Percentiles rank a stretch among this genome's conserved stretches.
Evolutionary conservation across 2,888 invertebrate species (phyloP).

Genomic region (Chrysotoxum bicinctum): DNA sequence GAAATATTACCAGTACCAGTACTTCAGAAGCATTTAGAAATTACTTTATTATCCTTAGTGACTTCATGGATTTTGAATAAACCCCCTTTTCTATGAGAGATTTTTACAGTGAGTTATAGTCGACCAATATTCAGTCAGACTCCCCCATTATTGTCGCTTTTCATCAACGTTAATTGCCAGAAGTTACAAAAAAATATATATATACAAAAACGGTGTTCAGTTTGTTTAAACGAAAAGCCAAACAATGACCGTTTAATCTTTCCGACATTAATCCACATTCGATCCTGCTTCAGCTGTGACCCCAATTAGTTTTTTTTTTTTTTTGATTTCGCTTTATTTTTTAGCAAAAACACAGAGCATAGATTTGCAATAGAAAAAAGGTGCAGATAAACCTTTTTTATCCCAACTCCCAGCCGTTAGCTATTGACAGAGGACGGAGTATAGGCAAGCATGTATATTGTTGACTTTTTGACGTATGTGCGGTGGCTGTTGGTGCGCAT

Average conservation of each 20-base stretch:
- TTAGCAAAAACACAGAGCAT: slow-evolving; percentile 1
- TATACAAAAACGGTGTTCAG: slow-evolving; percentile 2
- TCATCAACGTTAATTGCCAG: neutral
- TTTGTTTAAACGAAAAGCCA: neutral
- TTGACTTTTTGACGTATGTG: slow-evolving; percentile 52
- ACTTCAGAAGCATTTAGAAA: no score
- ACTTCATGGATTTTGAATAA: neutral
- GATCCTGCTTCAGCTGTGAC: slow-evolving; percentile 37
- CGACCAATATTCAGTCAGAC: neutral
- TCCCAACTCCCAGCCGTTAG: slow-evolving; percentile 43
- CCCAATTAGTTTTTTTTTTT: slow-evolving; percentile 35
- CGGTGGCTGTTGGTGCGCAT: slow-evolving; percentile 25
- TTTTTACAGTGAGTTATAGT: neutral
- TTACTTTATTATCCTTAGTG: no score
- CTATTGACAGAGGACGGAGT: slow-evolving; percentile 45
- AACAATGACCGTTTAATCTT: slow-evolving; percentile 40
- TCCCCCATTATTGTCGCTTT: neutral
- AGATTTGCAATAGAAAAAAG: slow-evolving; percentile 39
- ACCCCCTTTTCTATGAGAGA: neutral
- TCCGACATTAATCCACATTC: slow-evolving; percentile 43
- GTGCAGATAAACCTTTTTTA: slow-evolving; percentile 48
- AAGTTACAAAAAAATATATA: neutral
- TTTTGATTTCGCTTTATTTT: neutral
- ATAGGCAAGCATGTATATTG: slow-evolving; percentile 4
- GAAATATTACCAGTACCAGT: no score